Conservation (phyloP, 2,888 invertebrate genomes). For the Cactoblastis cactorum region DNA sequence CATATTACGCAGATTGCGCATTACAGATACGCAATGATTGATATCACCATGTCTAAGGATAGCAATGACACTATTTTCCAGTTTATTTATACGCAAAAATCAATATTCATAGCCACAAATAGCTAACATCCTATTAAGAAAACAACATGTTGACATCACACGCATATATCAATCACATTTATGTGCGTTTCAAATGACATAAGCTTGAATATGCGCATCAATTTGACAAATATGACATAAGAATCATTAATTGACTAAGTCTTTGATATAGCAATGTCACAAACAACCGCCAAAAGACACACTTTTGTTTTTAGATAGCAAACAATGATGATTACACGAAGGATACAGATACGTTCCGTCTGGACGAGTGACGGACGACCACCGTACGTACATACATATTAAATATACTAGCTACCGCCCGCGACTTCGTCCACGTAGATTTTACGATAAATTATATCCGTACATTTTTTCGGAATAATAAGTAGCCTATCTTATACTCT, state of each 20-base stretch:
- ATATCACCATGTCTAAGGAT: background rate
- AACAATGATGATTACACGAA: background rate
- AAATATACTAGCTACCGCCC: background rate
- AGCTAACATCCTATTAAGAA: constrained; percentile 21
- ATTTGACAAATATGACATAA: constrained; percentile 22
- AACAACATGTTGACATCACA: constrained; percentile 27
- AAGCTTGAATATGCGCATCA: constrained; percentile 18
- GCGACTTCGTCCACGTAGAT: too few species aligned
- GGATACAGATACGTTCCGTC: too few species aligned
- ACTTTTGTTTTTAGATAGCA: background rate
- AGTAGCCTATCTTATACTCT: too few species aligned
- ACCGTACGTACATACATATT: background rate
- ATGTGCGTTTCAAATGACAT: constrained; percentile 15
- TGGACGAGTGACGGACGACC: too few species aligned
- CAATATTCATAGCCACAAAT: constrained; percentile 15
- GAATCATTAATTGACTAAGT: constrained; percentile 13
- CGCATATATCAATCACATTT: background rate
- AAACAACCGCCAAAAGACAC: constrained; percentile 12
- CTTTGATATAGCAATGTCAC: constrained; percentile 7
- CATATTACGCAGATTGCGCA: too few species aligned
- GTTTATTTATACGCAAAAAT: constrained; percentile 14
- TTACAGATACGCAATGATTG: background rate
- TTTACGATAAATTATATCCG: too few species aligned
- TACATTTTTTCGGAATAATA: too few species aligned
- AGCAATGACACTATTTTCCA: constrained; percentile 7